Base-by-base conservation (phyloP, 2,888 invertebrate species). In the Lottia gigantea region DNA sequence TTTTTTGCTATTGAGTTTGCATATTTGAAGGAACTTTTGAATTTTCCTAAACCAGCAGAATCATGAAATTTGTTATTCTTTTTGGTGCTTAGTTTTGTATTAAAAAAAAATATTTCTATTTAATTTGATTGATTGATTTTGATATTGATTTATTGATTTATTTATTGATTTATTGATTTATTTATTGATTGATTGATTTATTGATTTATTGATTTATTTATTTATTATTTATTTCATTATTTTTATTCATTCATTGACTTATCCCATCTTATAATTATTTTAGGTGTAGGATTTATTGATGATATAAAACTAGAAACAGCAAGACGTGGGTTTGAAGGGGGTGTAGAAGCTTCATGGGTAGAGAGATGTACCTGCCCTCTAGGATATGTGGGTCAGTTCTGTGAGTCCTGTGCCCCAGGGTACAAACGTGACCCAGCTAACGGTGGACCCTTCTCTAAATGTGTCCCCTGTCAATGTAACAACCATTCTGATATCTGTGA, bases 401-500 rank as follows among this genome's bases (percentile, higher is more conserved):
- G 99, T 85, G 98, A 99, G 89, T 96, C 96, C 0, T 99, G 99
- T 87, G 95, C 95, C 0, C 95, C 97, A 0, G 98, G 98, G 0
- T 99, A 92, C 87, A 93, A 96, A 65, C 95, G 98, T 80, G 95
- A 95, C 77, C 95, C 95, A 0, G 93, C 95, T 0, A 93, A 93
- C 78, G 96, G 97, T 0, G 98, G 98, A 1, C 95, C 97, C 0
- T 97, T 97, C 86, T 95, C 95, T 76, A 92, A 93, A 1, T 99
- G 99, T 87, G 94, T 98, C 47, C 95, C 96, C 11, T 99, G 99
- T 87, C 95, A 97, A 85, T 99, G 99, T 85, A 96, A 99, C 85
- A 94, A 94, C 0, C 99, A 99, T 87, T 96, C 98, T 0, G 95
- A 95, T 73, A 95, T 95, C 81, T 99, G 99, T 88, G 98, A 99